Conservation (phyloP, 2,113 vertebrate species). For the Bufo bufo region DNA sequence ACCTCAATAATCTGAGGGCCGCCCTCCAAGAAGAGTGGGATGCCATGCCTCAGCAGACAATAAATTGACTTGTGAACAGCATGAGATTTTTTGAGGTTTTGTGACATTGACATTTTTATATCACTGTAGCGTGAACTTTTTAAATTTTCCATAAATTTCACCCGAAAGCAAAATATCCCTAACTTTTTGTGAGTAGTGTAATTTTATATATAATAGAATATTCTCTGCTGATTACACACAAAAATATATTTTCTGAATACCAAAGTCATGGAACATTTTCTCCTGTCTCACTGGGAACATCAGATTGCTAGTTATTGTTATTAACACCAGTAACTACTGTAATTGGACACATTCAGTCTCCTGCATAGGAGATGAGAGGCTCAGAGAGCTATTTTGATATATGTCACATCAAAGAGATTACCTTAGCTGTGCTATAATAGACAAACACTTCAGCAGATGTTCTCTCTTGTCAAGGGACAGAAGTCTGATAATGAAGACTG, state of each 20-base stretch:
- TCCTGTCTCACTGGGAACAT: not conserved
- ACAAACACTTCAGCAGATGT: conserved; percentile 42
- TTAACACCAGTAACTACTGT: conserved; percentile 50
- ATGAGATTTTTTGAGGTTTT: no score
- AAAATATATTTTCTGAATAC: not conserved
- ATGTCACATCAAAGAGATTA: conserved; percentile 51
- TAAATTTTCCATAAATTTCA: no score
- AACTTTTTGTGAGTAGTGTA: not conserved
- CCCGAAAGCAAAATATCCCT: no score
- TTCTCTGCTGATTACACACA: not conserved
- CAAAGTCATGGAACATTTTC: conserved; percentile 16
- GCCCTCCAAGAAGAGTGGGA: no score
- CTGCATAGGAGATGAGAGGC: conserved; percentile 45
- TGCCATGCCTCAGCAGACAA: no score
- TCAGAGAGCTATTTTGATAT: conserved; percentile 49
- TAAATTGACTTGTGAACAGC: no score
- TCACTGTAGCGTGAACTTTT: no score
- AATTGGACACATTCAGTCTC: conserved; percentile 37
- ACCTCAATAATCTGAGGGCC: no score
- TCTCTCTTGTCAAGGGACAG: conserved; percentile 45
- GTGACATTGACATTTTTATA: no score
- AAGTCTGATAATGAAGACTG: conserved; percentile 36
- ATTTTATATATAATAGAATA: conserved; percentile 2
- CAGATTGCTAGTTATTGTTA: conserved; percentile 42
- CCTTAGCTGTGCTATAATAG: conserved; percentile 41